Evolutionary conservation across 37 sponge, comb jelly and placozoan genomes (phyloP).

Genomic region (Beroe ovata): DNA sequence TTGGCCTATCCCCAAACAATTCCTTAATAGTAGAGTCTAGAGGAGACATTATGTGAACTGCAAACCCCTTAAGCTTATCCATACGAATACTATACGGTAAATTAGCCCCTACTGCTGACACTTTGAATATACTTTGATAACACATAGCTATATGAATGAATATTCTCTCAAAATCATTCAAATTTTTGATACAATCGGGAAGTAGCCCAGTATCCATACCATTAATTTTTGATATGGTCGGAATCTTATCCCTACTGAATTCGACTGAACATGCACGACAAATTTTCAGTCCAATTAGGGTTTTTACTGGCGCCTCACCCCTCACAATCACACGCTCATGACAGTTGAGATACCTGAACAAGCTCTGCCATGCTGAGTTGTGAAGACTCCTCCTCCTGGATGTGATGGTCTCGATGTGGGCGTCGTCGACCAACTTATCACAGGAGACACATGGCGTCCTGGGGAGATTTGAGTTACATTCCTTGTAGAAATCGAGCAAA

Average conservation of each 20-base stretch:
- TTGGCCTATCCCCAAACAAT: background rate
- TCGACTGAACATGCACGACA: background rate
- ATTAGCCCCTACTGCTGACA: background rate
- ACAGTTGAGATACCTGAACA: background rate
- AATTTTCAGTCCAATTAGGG: background rate
- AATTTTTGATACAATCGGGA: background rate
- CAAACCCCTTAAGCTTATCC: background rate
- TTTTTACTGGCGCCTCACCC: background rate
- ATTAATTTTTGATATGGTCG: background rate
- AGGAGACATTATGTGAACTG: background rate
- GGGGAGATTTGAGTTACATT: background rate
- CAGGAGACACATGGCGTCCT: background rate
- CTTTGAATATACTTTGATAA: background rate
- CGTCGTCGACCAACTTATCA: background rate
- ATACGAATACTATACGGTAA: background rate
- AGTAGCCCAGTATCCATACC: background rate
- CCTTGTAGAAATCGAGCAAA: background rate
- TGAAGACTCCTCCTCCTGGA: background rate
- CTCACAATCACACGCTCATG: background rate
- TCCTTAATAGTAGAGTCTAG: background rate
- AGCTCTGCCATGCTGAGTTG: background rate
- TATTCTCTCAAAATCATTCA: background rate
- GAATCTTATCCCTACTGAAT: background rate
- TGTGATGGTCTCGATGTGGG: background rate
- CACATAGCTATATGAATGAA: background rate